A percentile compares a stretch with the other conserved stretches of the same genome.
Conservation (phyloP, 1,140 invertebrate genomes). For the Helicorthomorpha holstii region DNA sequence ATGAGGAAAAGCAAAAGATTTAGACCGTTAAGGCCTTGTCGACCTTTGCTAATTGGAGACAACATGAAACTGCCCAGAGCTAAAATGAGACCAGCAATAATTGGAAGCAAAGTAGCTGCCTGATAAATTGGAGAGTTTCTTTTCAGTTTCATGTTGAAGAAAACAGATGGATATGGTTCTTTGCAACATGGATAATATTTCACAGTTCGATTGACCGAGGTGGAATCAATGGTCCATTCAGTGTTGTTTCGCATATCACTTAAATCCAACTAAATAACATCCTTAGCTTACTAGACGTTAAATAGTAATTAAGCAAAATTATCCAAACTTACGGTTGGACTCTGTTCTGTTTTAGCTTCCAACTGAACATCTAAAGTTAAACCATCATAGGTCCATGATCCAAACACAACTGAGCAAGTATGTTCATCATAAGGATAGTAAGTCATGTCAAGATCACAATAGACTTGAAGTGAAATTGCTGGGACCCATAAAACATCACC, state of each 20-base stretch:
- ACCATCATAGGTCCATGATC: not conserved
- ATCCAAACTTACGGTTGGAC: not conserved
- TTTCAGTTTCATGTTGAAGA: not conserved
- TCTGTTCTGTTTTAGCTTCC: not conserved
- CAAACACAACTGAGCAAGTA: not conserved
- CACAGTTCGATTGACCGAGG: not conserved
- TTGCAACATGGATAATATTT: not conserved
- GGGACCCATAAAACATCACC: not conserved
- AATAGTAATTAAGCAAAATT: not conserved
- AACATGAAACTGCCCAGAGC: not conserved
- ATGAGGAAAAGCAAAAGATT: too few species aligned
- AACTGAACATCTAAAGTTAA: not conserved
- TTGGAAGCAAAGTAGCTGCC: not conserved
- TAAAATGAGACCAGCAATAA: not conserved
- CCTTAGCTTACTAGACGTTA: not conserved
- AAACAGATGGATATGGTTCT: not conserved
- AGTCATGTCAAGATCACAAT: not conserved
- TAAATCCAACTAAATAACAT: not conserved
- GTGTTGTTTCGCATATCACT: not conserved
- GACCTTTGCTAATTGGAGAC: not conserved
- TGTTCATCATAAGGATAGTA: not conserved
- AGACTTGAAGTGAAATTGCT: not conserved
- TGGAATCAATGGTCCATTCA: not conserved
- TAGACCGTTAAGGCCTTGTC: not conserved
- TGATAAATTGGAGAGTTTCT: not conserved